A percentile compares a stretch with the other conserved stretches of the same genome.
These are phyloP conservation scores for Trematocara zebra DNA, from an alignment of 2,113 vertebrate genomes.

Conservation along the genomic window DNA sequence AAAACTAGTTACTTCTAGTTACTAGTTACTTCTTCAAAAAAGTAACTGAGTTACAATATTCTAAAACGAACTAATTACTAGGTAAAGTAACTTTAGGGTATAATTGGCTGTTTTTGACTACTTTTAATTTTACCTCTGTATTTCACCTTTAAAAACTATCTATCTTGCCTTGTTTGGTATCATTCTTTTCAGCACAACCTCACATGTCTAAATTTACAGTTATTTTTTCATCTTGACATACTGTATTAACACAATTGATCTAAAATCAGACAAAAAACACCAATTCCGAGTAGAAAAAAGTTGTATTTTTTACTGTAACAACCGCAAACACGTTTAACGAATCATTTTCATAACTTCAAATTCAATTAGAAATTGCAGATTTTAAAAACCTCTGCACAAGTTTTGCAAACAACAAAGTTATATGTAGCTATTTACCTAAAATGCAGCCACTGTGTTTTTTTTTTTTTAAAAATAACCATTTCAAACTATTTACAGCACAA, in stretches of 20 bases:
- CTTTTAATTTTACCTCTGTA: neutral
- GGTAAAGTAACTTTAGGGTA: neutral
- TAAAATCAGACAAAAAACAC: neutral
- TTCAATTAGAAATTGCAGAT: no score
- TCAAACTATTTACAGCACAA: neutral
- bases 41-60: neutral
- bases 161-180: neutral
- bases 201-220: neutral
- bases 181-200: neutral
- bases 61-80: neutral
- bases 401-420: neutral
- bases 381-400: neutral
- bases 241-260: neutral
- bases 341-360: no score
- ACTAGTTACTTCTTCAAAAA: neutral
- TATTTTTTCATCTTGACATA: neutral
- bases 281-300: neutral
- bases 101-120: neutral
- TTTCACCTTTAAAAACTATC: neutral
- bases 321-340: neutral
- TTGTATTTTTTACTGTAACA: neutral
- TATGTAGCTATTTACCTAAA: neutral
- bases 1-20: neutral
- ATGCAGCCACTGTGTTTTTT: neutral
- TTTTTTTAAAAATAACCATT: fast-evolving